Conservation (phyloP, 2,113 vertebrate species). For the Microcebus jonahi region DNA sequence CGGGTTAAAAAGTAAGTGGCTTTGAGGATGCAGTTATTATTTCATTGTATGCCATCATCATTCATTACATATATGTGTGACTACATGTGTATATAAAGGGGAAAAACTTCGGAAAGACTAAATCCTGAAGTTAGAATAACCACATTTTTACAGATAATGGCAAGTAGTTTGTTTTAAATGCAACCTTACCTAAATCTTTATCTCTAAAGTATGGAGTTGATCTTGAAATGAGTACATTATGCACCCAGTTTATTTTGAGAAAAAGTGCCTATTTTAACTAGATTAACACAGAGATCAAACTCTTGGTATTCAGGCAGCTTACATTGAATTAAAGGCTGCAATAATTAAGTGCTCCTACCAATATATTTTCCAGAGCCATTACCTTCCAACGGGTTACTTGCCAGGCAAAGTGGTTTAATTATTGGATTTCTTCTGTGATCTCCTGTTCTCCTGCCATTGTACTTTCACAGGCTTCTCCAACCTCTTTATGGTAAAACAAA, state of each 20-base stretch:
- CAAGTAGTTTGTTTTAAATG: slow-evolving; percentile 55
- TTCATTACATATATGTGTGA: slow-evolving; percentile 49
- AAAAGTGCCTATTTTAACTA: slow-evolving; percentile 53
- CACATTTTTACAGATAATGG: slow-evolving; percentile 47
- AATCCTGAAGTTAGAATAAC: slow-evolving; percentile 42
- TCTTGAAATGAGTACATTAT: slow-evolving; percentile 18
- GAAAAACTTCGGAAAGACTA: slow-evolving; percentile 48
- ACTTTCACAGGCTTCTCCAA: slow-evolving; percentile 40
- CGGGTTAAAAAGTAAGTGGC: slow-evolving; percentile 57
- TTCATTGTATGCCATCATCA: slow-evolving; percentile 43
- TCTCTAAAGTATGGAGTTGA: slow-evolving; percentile 58
- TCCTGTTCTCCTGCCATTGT: slow-evolving; percentile 5
- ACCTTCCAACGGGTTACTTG: slow-evolving; percentile 34
- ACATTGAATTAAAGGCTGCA: slow-evolving; percentile 20
- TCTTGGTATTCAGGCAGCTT: neutral
- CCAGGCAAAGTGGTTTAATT: slow-evolving; percentile 43
- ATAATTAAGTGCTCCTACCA: slow-evolving; percentile 33
- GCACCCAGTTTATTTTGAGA: slow-evolving; percentile 43
- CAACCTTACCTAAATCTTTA: slow-evolving; percentile 57
- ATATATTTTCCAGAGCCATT: neutral
- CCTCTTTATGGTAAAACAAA: slow-evolving; percentile 46
- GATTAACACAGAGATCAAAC: slow-evolving; percentile 63
- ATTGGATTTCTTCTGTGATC: slow-evolving; percentile 31
- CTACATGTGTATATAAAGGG: neutral
- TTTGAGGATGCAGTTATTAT: slow-evolving; percentile 25